A percentile compares a stretch with the other conserved stretches of the same genome.
phyloP scores from a whole-genome alignment of 1,140 invertebrate genomes.

The Hylyphantes graminicola region DNA sequence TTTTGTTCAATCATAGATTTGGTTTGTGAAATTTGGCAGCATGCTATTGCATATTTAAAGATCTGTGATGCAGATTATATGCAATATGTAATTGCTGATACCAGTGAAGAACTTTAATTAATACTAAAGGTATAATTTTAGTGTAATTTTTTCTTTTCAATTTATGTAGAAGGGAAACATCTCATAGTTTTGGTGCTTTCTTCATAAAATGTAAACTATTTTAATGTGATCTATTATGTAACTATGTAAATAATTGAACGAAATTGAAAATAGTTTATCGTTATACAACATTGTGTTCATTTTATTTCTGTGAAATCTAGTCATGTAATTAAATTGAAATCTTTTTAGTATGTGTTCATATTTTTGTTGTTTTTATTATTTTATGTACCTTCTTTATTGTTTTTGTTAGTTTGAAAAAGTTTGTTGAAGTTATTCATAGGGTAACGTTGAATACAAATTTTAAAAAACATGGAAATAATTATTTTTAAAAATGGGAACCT shows the following conservation, averaged over 20 bases:
- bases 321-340: no score
- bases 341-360: no score
- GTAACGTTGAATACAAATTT: no score
- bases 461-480: no score
- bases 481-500: no score
- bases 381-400: no score
- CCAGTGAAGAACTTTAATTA: neutral
- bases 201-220: slow-evolving; percentile 10
- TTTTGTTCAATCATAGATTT: neutral
- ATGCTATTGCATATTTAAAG: slow-evolving; percentile 45
- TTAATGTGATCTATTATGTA: slow-evolving; percentile 28
- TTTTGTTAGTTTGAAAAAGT: no score
- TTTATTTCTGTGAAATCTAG: no score
- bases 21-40: neutral
- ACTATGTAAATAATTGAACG: slow-evolving; percentile 42
- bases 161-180: neutral
- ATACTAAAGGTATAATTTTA: neutral
- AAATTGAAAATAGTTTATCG: no score
- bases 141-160: neutral
- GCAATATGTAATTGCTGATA: slow-evolving; percentile 28
- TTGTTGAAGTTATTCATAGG: no score
- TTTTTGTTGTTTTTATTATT: no score
- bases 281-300: no score
- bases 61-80: slow-evolving; percentile 53
- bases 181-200: slow-evolving; percentile 13